Conservation (phyloP, 2,888 invertebrate genomes). For the Caenorhabditis imperialis region DNA sequence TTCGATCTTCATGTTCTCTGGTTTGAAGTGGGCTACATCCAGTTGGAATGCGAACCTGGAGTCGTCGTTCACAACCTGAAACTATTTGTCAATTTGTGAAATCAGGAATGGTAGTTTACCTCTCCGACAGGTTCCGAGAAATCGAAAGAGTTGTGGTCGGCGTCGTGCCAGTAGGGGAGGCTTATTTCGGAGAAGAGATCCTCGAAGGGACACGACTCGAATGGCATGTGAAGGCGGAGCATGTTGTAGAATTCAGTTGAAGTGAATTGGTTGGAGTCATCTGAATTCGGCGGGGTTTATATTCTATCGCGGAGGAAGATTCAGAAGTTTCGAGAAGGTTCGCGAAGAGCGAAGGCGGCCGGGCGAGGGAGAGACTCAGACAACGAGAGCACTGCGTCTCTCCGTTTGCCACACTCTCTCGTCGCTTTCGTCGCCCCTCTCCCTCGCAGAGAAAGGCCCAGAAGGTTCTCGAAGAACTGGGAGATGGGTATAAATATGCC, state of each 20-base stretch:
- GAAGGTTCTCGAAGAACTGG: constrained; percentile 18
- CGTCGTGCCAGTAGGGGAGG: too few relatives aligned
- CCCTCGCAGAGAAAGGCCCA: constrained; percentile 7
- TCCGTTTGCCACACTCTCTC: background rate
- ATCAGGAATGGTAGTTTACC: constrained; percentile 5
- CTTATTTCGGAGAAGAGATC: too few relatives aligned
- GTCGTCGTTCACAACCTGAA: constrained; percentile 28
- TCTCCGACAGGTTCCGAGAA: too few relatives aligned
- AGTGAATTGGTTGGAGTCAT: too few relatives aligned
- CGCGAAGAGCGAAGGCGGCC: background rate
- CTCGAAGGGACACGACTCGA: too few relatives aligned
- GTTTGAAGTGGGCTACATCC: constrained; percentile 51
- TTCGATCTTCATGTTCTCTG: constrained; percentile 49
- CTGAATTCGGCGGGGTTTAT: too few relatives aligned
- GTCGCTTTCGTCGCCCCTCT: background rate
- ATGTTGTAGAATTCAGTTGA: too few relatives aligned
- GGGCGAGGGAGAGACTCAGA: constrained; percentile 16
- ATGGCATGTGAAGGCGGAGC: too few relatives aligned
- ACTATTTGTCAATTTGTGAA: background rate
- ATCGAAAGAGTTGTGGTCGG: background rate
- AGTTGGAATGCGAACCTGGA: constrained; percentile 35
- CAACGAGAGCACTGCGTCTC: constrained; percentile 21
- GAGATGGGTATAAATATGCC: constrained; percentile 18
- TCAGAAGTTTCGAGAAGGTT: too few relatives aligned
- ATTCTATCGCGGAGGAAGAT: too few relatives aligned